Evolutionary conservation across 2,888 invertebrate species (phyloP).

Genomic region (Byasa hedistus): DNA sequence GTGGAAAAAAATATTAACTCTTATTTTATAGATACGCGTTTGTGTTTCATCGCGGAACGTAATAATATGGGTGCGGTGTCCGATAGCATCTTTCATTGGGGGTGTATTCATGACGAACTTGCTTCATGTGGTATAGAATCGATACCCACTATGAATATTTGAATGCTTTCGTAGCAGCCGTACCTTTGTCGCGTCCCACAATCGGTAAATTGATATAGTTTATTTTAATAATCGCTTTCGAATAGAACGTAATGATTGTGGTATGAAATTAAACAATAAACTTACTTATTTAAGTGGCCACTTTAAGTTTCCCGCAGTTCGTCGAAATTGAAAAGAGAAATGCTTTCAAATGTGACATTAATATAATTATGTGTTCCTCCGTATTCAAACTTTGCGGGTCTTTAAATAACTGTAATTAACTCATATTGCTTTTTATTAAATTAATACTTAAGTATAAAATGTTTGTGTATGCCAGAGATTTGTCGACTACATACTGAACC

Average conservation of each 20-base stretch:
- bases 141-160: constrained; percentile 75
- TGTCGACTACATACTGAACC: too few relatives aligned
- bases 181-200: constrained; percentile 52
- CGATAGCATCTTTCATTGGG: constrained; percentile 73
- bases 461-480: too few relatives aligned
- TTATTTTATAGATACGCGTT: constrained; percentile 40
- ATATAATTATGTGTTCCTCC: background rate
- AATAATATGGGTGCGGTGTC: constrained; percentile 63
- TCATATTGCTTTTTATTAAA: too few relatives aligned
- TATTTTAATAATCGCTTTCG: constrained; percentile 46
- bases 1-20: constrained; percentile 28
- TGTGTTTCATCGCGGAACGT: constrained; percentile 53
- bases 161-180: constrained; percentile 56
- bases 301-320: background rate
- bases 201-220: constrained; percentile 69
- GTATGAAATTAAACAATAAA: constrained; percentile 12
- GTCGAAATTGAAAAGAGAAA: background rate
- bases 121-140: constrained; percentile 48
- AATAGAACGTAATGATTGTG: constrained; percentile 16
- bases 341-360: background rate
- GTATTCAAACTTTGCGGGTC: background rate
- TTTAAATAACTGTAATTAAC: too few relatives aligned
- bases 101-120: constrained; percentile 56
- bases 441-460: too few relatives aligned
- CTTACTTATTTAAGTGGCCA: background rate